These are phyloP conservation scores for Chromobotia macracanthus DNA, from an alignment of 2,797 vertebrate genomes.

Conservation along the genomic window DNA sequence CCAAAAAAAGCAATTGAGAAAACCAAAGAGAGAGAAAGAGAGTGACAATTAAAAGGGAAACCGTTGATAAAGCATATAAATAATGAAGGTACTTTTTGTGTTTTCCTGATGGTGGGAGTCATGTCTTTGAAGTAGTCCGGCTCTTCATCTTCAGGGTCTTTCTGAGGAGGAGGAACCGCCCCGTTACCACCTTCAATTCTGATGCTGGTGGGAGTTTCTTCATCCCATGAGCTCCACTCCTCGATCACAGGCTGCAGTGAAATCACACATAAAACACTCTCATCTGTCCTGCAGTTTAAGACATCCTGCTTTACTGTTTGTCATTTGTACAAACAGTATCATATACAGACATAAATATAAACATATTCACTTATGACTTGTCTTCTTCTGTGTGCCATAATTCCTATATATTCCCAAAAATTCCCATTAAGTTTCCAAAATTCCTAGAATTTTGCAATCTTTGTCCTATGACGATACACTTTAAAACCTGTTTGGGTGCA, in stretches of 20 bases:
- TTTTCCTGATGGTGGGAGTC: conserved; percentile 98
- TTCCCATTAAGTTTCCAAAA: too few species aligned
- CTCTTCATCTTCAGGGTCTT: conserved; percentile 82
- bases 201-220: conserved; percentile 95
- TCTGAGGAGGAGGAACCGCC: conserved; percentile 78
- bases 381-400: too few species aligned
- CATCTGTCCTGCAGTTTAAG: too few species aligned
- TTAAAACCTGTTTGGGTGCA: conserved; percentile 89
- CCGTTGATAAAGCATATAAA: background rate
- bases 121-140: conserved; percentile 99
- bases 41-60: too few species aligned
- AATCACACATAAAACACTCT: conserved; percentile 7
- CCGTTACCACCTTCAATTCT: conserved; percentile 97
- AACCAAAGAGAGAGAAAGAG: too few species aligned
- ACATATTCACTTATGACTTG: too few species aligned
- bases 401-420: too few species aligned
- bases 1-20: background rate
- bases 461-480: background rate
- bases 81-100: conserved; percentile 87
- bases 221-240: conserved; percentile 99
- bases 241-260: conserved; percentile 87
- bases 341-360: too few species aligned
- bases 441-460: background rate
- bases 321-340: too few species aligned
- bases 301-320: too few species aligned